phyloP scores from a whole-genome alignment of 2,113 vertebrate species.

The Salvelinus fontinalis region DNA sequence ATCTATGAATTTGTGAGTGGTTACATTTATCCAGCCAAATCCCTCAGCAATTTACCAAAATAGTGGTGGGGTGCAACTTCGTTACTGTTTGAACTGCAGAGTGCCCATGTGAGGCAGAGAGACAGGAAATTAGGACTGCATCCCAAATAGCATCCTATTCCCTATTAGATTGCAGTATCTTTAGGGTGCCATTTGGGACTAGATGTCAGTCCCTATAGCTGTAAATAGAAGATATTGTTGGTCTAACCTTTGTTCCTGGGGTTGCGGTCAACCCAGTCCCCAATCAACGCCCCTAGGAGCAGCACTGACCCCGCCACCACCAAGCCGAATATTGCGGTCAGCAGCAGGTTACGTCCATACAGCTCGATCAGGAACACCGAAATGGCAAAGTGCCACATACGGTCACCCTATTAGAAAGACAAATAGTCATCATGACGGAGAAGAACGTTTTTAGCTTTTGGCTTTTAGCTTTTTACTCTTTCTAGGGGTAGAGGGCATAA shows the following conservation, averaged over 20 bases:
- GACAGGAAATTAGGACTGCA: not conserved
- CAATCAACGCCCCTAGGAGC: conserved; percentile 77
- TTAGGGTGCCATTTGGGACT: not conserved
- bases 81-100: too few species aligned
- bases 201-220: conserved; percentile 4
- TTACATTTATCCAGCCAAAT: too few species aligned
- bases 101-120: not conserved
- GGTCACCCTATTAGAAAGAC: conserved; percentile 67
- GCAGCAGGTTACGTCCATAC: conserved; percentile 70
- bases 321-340: conserved; percentile 74
- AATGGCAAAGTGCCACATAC: conserved; percentile 79
- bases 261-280: conserved; percentile 80
- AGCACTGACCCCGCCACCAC: conserved; percentile 76
- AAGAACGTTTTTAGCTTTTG: too few species aligned
- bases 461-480: too few species aligned
- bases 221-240: not conserved
- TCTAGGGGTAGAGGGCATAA: too few species aligned
- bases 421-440: not conserved
- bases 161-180: too few species aligned
- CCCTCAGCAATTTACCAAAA: too few species aligned
- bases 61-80: too few species aligned
- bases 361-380: conserved; percentile 79
- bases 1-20: too few species aligned
- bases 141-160: too few species aligned
- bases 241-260: conserved; percentile 77